These are phyloP conservation scores for Anastatus disparis DNA, from an alignment of 1,140 invertebrate species.

Conservation along the genomic window DNA sequence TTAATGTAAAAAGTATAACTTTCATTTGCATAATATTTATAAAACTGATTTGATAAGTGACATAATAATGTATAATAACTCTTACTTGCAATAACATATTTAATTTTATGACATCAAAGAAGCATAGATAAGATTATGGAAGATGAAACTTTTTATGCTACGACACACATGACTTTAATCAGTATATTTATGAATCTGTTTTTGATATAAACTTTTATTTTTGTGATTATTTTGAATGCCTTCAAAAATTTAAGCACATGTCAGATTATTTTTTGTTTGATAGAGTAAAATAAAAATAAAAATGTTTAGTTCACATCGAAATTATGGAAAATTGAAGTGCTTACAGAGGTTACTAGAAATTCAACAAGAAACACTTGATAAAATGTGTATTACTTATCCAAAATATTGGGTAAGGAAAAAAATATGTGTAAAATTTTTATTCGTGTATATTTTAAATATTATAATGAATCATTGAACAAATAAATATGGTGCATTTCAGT, in stretches of 20 bases:
- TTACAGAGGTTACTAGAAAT: slow-evolving; percentile 43
- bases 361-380: slow-evolving; percentile 42
- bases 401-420: slow-evolving; percentile 35
- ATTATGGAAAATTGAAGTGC: slow-evolving; percentile 47
- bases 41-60: slow-evolving; percentile 1
- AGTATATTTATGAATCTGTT: background rate
- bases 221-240: background rate
- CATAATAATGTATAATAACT: too few relatives aligned
- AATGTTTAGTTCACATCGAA: slow-evolving; percentile 47
- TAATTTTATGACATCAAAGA: slow-evolving; percentile 25
- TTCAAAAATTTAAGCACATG: background rate
- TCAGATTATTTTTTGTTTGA: background rate
- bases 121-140: slow-evolving; percentile 36
- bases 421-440: background rate
- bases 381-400: slow-evolving; percentile 31
- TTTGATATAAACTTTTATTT: slow-evolving; percentile 5
- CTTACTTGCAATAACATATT: slow-evolving; percentile 12
- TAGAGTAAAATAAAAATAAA: slow-evolving; percentile 11
- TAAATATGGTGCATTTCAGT: too few relatives aligned
- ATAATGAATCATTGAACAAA: too few relatives aligned
- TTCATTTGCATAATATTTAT: background rate
- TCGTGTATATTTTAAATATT: too few relatives aligned
- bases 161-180: slow-evolving; percentile 8
- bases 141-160: slow-evolving; percentile 1
- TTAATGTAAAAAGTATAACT: too few relatives aligned